Evolutionary conservation across 1,140 invertebrate genomes (phyloP).

Genomic region (Ridgeia piscesae): DNA sequence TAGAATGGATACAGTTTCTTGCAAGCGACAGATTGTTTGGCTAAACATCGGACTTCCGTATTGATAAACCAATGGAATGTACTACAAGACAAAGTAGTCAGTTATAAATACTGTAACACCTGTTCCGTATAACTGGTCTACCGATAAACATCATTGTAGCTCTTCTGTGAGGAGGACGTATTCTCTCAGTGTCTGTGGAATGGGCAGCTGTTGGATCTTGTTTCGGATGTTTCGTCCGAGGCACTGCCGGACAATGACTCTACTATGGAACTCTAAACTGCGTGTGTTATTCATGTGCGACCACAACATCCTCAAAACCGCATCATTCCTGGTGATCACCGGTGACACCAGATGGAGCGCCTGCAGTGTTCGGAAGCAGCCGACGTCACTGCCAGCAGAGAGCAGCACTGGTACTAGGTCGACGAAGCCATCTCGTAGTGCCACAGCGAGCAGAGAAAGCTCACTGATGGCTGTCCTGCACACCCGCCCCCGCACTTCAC

Average conservation of each 20-base stretch:
- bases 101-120: neutral
- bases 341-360: neutral
- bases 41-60: neutral
- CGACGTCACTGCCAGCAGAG: neutral
- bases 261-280: neutral
- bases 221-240: neutral
- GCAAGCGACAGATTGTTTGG: too few relatives aligned
- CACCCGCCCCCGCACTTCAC: constrained; percentile 1
- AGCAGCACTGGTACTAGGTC: constrained; percentile 11
- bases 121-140: neutral
- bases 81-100: neutral
- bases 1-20: too few relatives aligned
- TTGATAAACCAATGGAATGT: neutral
- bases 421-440: neutral
- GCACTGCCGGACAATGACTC: neutral
- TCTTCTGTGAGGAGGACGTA: neutral
- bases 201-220: neutral
- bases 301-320: neutral
- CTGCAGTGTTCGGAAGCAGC: constrained; percentile 3
- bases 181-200: neutral
- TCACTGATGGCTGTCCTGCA: neutral
- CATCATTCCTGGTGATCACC: neutral
- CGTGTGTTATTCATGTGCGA: neutral
- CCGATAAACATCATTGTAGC: neutral
- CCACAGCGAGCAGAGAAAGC: neutral